Base-by-base conservation (phyloP, 2,888 invertebrate genomes). In the Fabriciana adippe region DNA sequence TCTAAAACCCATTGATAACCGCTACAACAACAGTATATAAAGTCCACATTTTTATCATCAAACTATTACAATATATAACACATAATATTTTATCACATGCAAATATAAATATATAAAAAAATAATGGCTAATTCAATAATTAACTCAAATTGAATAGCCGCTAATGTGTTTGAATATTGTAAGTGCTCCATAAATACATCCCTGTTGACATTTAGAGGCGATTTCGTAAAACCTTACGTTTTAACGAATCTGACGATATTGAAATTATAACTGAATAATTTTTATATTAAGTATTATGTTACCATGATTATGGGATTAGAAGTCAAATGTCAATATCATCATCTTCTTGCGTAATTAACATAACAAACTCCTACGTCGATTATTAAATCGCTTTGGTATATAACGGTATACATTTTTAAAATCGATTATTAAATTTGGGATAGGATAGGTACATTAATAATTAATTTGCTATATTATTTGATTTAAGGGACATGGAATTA, bases 41-140 rank as follows among this genome's bases (percentile, higher is more conserved):
- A 8, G 6, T 1, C 35, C 6, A 8, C 8, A 35, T 35, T 35
- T 35, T 35, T 35, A 6, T 35, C 6, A 35, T 35, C 8, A 35
- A 35, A 35, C 6, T 8, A 26, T 26, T 26, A 26, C 26, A 26
- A 26, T 26, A 26, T 26, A 6, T 41, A 41, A 41, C 35, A 41
- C 35, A 35, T 35, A 41, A 41, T 41, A 41, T 41, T 41, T 41
- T 41, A 41, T 41, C 11, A 41, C 1, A 8, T 41, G 2, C 0
- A 41, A 11, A 41, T 41, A 41, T 2, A 11, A 11, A 53, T 41
- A 50, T 31, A 16, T 26, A 53, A 54, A 53, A 51, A 31, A 35
- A 65, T 47, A 53, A 65, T 65, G 53, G 26, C 14, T 48, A 55
- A 66, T 61, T 60, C 61, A 60, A 66, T 61, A 60, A 66, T 61